Percentiles rank a stretch among this genome's conserved stretches.
phyloP scores from a whole-genome alignment of 2,113 vertebrate species.

The Callospermophilus lateralis region DNA sequence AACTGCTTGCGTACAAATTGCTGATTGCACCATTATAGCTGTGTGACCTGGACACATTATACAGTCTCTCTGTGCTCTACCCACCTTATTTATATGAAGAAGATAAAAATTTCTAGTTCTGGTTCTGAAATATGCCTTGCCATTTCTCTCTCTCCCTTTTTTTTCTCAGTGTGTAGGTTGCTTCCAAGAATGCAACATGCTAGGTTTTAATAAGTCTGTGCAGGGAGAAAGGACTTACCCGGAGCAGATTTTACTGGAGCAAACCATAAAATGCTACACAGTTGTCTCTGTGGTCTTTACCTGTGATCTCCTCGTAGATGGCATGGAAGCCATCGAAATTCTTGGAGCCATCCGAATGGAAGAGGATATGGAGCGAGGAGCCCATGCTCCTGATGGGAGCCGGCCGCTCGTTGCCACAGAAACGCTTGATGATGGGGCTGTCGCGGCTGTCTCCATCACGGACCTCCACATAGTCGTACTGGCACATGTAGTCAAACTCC shows the following conservation, averaged over 20 bases:
- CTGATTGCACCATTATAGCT: not conserved
- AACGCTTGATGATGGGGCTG: conserved; percentile 93
- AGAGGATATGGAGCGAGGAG: conserved; percentile 95
- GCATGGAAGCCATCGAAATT: conserved; percentile 98
- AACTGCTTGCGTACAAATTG: not conserved
- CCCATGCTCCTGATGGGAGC: conserved; percentile 92
- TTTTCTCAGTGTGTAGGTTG: conserved; percentile 48
- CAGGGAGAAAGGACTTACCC: not conserved
- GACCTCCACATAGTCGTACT: conserved; percentile 97
- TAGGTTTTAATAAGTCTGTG: conserved; percentile 76
- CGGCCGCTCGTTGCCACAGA: conserved; percentile 95
- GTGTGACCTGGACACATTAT: not conserved
- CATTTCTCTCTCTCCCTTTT: not conserved
- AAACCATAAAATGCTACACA: not conserved
- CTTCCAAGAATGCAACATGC: conserved; percentile 73
- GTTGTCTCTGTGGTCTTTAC: conserved; percentile 83
- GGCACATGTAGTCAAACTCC: conserved; percentile 97
- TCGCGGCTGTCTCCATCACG: conserved; percentile 94
- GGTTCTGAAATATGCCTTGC: conserved; percentile 64
- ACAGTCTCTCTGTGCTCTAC: not conserved
- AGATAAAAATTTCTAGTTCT: not conserved
- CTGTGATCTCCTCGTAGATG: conserved; percentile 96
- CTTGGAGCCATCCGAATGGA: conserved; percentile 98
- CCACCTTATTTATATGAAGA: not conserved
- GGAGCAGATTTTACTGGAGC: conserved; percentile 46